phyloP scores from a whole-genome alignment of 2,797 vertebrate species.

The Acanthiza pusilla region DNA sequence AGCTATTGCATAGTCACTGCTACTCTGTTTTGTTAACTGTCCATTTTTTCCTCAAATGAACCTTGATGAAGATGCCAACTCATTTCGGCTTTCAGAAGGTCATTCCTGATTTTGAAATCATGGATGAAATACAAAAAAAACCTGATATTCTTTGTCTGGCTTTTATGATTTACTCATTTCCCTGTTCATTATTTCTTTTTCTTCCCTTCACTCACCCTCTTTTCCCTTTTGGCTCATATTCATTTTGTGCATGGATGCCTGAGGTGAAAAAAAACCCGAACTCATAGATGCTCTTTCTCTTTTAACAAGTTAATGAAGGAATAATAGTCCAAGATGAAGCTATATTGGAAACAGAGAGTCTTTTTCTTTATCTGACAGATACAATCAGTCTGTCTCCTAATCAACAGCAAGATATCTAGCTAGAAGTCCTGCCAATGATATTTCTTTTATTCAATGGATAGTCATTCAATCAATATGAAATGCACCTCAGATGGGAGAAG shows the following conservation, averaged over 20 bases:
- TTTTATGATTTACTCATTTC: conserved; percentile 17
- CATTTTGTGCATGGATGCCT: neutral
- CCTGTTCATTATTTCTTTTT: neutral
- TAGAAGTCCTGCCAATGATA: neutral
- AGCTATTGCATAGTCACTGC: conserved; percentile 7
- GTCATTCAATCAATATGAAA: conserved; percentile 18
- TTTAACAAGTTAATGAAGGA: conserved; percentile 49
- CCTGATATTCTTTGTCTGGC: neutral
- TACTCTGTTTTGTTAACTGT: conserved; percentile 39
- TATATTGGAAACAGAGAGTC: neutral
- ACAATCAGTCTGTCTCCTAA: neutral
- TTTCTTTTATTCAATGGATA: neutral
- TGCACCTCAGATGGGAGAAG: neutral
- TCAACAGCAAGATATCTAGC: neutral
- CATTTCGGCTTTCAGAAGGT: conserved; percentile 28
- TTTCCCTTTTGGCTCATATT: neutral
- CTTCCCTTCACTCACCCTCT: neutral
- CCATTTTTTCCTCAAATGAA: conserved; percentile 57
- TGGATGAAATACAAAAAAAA: neutral
- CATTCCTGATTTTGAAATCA: conserved; percentile 2
- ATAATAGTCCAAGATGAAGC: conserved; percentile 9
- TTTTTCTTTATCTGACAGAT: conserved; percentile 15
- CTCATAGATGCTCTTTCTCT: neutral
- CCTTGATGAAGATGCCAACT: conserved; percentile 32
- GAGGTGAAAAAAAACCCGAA: neutral